Percentiles rank a stretch among this genome's conserved stretches.
phyloP scores from a whole-genome alignment of 2,888 invertebrate genomes.

The Ceriagrion tenellum region DNA sequence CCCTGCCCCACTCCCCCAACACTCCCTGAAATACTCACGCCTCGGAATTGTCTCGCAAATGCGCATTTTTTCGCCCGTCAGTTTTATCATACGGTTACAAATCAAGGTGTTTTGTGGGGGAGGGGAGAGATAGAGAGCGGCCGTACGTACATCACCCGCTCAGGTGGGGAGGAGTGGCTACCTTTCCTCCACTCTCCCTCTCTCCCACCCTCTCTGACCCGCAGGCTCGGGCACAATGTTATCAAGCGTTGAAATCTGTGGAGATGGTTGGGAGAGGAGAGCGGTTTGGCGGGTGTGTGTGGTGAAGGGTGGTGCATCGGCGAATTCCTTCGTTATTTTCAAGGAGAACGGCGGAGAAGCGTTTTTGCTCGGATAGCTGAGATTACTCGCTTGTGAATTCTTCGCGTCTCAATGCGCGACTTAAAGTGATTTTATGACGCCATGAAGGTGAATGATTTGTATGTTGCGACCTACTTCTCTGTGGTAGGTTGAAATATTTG shows the following conservation, averaged over 20 bases:
- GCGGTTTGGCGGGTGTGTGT: background rate
- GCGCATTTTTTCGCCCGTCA: slow-evolving; percentile 55
- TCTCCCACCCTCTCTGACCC: background rate
- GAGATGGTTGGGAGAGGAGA: background rate
- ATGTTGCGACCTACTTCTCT: no score
- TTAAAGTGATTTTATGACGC: background rate
- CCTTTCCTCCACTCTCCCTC: slow-evolving; percentile 25
- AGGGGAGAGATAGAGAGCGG: background rate
- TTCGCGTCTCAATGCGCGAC: background rate
- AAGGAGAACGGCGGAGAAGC: background rate
- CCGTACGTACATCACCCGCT: background rate
- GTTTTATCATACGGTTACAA: slow-evolving; percentile 65
- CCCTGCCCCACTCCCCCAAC: background rate
- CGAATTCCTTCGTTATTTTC: slow-evolving; percentile 47
- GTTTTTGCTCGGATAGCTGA: background rate
- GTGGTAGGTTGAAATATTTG: no score
- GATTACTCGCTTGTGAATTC: background rate
- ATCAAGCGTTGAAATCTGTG: slow-evolving; percentile 48
- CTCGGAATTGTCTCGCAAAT: slow-evolving; percentile 56
- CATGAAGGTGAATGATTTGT: background rate
- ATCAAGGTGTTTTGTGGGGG: slow-evolving; percentile 24
- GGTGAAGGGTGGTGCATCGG: slow-evolving; percentile 1
- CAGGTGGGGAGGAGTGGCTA: background rate
- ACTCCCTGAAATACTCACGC: slow-evolving; percentile 42
- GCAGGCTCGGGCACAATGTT: slow-evolving; percentile 50